Conservation (phyloP, 1,140 invertebrate species). For the Mercenaria mercenaria region DNA sequence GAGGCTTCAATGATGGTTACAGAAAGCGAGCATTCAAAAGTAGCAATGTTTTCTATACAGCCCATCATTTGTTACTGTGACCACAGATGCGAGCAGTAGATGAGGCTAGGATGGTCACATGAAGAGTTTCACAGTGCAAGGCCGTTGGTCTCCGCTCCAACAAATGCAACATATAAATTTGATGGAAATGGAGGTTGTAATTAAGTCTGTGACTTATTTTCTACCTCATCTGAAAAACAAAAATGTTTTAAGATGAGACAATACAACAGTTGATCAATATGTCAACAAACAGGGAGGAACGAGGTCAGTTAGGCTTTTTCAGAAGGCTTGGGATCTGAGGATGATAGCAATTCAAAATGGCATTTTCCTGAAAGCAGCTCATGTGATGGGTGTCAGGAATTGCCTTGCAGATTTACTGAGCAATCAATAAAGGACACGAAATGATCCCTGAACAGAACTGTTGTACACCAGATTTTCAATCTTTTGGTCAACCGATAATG, state of each 20-base stretch:
- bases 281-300: constrained; percentile 56
- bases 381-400: not conserved
- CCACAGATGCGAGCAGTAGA: constrained; percentile 35
- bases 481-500: constrained; percentile 53
- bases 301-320: not conserved
- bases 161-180: constrained; percentile 53
- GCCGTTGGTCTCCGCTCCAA: constrained; percentile 15
- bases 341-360: not conserved
- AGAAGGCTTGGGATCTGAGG: not conserved
- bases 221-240: constrained; percentile 6
- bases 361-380: not conserved
- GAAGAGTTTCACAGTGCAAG: not conserved
- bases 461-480: constrained; percentile 33
- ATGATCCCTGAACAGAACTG: constrained; percentile 49
- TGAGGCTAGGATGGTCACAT: constrained; percentile 23
- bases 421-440: not conserved
- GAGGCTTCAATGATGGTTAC: constrained; percentile 26
- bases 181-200: constrained; percentile 60
- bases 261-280: constrained; percentile 45
- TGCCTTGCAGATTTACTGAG: not conserved
- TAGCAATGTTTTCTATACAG: not conserved
- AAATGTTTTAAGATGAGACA: constrained; percentile 60
- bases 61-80: not conserved
- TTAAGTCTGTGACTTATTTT: constrained; percentile 56
- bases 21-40: constrained; percentile 36